phyloP scores from a whole-genome alignment of 2,113 vertebrate genomes.

The Chaetodon auriga region DNA sequence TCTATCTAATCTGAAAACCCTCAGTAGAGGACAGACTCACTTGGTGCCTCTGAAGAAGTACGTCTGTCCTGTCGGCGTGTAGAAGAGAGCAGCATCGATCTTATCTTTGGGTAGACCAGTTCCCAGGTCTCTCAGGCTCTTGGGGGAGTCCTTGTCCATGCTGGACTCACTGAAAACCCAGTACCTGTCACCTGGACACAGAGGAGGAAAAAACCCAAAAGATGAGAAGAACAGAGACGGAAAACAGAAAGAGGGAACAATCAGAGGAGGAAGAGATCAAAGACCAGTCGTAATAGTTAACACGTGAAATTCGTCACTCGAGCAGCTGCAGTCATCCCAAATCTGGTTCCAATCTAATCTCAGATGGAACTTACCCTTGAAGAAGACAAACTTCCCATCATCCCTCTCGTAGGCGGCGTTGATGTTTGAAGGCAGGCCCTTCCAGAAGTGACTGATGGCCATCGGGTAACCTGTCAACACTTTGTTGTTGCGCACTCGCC shows the following conservation, averaged over 20 bases:
- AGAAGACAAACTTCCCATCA: conserved; percentile 94
- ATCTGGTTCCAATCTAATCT: neutral
- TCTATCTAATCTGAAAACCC: neutral
- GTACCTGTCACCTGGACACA: conserved; percentile 86
- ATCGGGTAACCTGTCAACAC: conserved; percentile 91
- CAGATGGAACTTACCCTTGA: conserved; percentile 86
- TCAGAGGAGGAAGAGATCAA: neutral
- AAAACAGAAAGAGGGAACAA: neutral
- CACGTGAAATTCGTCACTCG: neutral
- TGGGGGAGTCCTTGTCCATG: conserved; percentile 90
- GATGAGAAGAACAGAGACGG: neutral
- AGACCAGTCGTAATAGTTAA: neutral
- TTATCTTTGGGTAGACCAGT: conserved; percentile 88
- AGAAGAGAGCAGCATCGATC: conserved; percentile 91
- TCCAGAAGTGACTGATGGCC: conserved; percentile 92
- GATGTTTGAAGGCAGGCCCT: conserved; percentile 89
- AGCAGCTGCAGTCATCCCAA: neutral
- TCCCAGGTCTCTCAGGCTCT: conserved; percentile 88
- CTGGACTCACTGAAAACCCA: conserved; percentile 91
- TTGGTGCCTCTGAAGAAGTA: conserved; percentile 92
- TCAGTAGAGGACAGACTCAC: conserved; percentile 77
- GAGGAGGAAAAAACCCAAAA: neutral
- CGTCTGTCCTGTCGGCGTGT: conserved; percentile 92
- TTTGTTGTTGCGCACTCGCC: conserved; percentile 90
- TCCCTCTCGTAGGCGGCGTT: conserved; percentile 91